Percentiles rank a stretch among this genome's conserved stretches.
phyloP scores from a whole-genome alignment of 2,113 vertebrate genomes.

The Toxotes chatareus region DNA sequence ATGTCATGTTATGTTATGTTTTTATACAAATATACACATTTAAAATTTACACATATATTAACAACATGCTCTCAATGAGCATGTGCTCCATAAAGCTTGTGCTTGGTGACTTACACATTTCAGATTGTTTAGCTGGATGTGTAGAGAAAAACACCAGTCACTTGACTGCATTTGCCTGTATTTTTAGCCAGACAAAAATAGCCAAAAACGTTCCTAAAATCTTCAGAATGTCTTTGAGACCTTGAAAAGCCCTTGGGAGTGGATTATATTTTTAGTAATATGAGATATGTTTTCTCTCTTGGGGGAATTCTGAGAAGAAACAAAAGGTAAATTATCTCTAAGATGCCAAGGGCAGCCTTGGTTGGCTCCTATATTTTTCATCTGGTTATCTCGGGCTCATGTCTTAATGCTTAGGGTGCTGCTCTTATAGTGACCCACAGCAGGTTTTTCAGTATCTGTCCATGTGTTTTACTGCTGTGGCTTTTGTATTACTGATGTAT shows the following conservation, averaged over 20 bases:
- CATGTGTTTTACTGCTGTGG: constrained; percentile 2
- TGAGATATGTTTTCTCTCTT: constrained; percentile 46
- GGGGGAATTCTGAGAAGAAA: constrained; percentile 27
- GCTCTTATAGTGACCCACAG: constrained; percentile 8
- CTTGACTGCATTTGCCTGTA: constrained; percentile 40
- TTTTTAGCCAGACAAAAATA: constrained; percentile 60
- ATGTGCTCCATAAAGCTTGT: background rate
- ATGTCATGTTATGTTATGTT: background rate
- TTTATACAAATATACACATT: too few species aligned
- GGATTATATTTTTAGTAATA: constrained; percentile 62
- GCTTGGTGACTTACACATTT: constrained; percentile 12
- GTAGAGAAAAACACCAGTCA: constrained; percentile 25
- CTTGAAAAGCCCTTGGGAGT: constrained; percentile 49
- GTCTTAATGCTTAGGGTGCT: background rate
- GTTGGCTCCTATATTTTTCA: constrained; percentile 20
- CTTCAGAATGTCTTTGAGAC: constrained; percentile 39
- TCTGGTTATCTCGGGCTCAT: background rate
- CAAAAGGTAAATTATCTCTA: constrained; percentile 40
- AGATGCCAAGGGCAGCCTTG: background rate
- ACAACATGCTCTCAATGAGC: background rate
- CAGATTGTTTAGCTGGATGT: constrained; percentile 14
- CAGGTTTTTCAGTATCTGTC: background rate
- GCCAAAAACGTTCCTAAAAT: constrained; percentile 50
- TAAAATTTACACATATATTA: background rate
- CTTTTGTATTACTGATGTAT: constrained; percentile 19